phyloP scores from a whole-genome alignment of 2,888 invertebrate species.

The Choristoneura rosaceana region DNA sequence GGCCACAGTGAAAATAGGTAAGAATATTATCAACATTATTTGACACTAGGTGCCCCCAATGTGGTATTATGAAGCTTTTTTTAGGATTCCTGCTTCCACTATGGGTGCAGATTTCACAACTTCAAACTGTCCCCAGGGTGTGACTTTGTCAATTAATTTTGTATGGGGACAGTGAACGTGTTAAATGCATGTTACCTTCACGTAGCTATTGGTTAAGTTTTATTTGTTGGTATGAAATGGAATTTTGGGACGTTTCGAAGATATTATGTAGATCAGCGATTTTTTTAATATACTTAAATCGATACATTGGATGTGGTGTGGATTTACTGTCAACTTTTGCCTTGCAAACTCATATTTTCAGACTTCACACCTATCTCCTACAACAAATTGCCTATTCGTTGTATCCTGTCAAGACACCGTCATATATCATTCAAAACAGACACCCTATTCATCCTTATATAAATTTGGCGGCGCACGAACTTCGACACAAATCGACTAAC shows the following conservation, averaged over 20 bases:
- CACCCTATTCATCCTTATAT: not conserved
- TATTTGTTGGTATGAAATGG: not conserved
- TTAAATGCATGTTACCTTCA: no score
- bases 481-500: conserved; percentile 23
- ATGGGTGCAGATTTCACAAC: no score
- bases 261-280: no score
- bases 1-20: conserved; percentile 59
- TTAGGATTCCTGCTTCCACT: no score
- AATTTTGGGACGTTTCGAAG: not conserved
- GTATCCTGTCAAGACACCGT: not conserved
- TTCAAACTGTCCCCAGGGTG: no score
- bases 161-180: no score
- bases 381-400: not conserved
- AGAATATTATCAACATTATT: conserved; percentile 48
- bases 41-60: not conserved
- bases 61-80: no score
- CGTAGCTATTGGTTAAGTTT: no score
- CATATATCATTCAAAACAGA: not conserved
- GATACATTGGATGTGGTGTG: not conserved
- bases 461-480: not conserved
- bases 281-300: no score
- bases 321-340: not conserved
- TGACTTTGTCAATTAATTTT: no score
- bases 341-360: not conserved
- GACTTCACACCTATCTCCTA: not conserved